These are phyloP conservation scores for Enteromius viviparus DNA, from an alignment of 2,797 vertebrate species.

Conservation along the genomic window DNA sequence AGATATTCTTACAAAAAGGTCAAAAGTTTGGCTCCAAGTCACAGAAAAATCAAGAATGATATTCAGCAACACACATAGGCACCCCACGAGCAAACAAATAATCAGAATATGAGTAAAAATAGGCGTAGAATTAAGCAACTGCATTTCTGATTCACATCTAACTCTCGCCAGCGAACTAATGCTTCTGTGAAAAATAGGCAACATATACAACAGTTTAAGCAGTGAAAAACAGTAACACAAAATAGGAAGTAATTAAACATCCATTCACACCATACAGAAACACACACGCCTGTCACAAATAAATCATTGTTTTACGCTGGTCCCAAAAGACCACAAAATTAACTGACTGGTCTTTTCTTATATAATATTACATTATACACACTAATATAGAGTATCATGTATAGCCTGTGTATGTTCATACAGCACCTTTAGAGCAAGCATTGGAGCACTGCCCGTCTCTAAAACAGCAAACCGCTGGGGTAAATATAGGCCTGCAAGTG, in stretches of 20 bases:
- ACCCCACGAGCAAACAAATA: conserved; percentile 19
- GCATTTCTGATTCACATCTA: neutral
- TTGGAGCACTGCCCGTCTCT: conserved; percentile 33
- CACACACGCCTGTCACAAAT: conserved; percentile 37
- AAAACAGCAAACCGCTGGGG: conserved; percentile 36
- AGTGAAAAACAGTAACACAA: conserved; percentile 2
- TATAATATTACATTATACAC: conserved; percentile 22
- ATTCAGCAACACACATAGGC: conserved; percentile 26
- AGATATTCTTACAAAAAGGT: conserved; percentile 54
- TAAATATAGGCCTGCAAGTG: conserved; percentile 7
- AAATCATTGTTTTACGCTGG: conserved; percentile 51
- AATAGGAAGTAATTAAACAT: conserved; percentile 15
- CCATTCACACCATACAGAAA: conserved; percentile 49
- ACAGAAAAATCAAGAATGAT: conserved; percentile 32
- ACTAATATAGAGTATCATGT: conserved; percentile 39
- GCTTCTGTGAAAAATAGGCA: conserved; percentile 43
- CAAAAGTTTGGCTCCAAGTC: conserved; percentile 32
- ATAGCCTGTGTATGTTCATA: conserved; percentile 41
- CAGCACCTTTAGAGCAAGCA: conserved; percentile 48
- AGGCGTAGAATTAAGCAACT: conserved; percentile 11
- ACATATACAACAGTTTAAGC: conserved; percentile 22
- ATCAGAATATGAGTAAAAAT: conserved; percentile 1
- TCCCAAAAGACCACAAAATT: conserved; percentile 33
- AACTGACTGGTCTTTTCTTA: conserved; percentile 9
- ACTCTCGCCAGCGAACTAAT: conserved; percentile 11